Conservation (phyloP, 2,888 invertebrate species). For the Tiliacea citrago region DNA sequence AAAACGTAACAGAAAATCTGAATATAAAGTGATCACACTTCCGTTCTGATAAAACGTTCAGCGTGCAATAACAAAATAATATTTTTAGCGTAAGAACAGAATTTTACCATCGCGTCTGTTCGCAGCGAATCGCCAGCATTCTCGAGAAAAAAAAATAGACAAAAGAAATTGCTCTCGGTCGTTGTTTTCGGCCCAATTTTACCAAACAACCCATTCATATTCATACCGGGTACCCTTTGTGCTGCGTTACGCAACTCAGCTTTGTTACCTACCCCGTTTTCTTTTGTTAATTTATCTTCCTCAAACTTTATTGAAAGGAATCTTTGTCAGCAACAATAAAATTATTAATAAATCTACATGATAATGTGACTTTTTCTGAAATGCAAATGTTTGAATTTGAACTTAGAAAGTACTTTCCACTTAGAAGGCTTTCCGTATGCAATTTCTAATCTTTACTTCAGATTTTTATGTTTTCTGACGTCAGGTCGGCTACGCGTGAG, state of each 20-base stretch:
- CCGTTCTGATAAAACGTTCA: constrained; percentile 53
- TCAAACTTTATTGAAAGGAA: constrained; percentile 62
- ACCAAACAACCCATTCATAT: constrained; percentile 87
- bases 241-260: constrained; percentile 81
- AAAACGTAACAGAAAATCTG: constrained; percentile 49
- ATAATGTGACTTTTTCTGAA: constrained; percentile 58
- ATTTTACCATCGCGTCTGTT: constrained; percentile 57
- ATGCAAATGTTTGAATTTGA: constrained; percentile 46
- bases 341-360: constrained; percentile 59
- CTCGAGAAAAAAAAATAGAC: constrained; percentile 69
- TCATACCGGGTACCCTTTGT: constrained; percentile 87
- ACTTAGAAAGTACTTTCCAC: constrained; percentile 55
- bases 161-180: constrained; percentile 66
- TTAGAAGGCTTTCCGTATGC: constrained; percentile 20
- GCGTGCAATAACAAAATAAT: constrained; percentile 45
- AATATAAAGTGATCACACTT: constrained; percentile 62
- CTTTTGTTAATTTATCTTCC: constrained; percentile 81
- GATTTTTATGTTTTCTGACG: constrained; percentile 17
- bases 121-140: constrained; percentile 54
- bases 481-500: constrained; percentile 27
- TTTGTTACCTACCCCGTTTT: constrained; percentile 79
- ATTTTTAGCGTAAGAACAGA: constrained; percentile 59
- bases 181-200: constrained; percentile 83
- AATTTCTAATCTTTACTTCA: constrained; percentile 29
- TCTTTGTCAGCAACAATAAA: constrained; percentile 61